Base-by-base conservation (phyloP, 2,888 invertebrate species). In the Tridacna crocea region DNA sequence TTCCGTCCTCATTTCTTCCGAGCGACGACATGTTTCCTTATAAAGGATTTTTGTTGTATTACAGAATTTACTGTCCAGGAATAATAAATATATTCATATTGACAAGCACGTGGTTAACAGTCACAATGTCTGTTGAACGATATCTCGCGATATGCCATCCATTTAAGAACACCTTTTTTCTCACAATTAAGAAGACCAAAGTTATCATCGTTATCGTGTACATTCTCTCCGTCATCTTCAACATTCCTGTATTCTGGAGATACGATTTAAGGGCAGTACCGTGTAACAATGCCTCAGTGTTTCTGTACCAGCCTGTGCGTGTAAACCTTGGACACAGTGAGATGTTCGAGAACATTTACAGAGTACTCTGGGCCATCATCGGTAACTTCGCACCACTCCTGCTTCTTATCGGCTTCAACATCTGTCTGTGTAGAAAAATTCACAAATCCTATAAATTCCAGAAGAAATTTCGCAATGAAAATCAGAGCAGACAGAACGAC, bases 81-180 rank as follows among this genome's bases (percentile, higher is more conserved):
- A 79, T 94, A 27, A 91, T 93, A 79, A 94, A 93, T 84, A 89
- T 92, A 17, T 93, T 94, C 77, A 90, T 94, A 95, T 96, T 97
- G 58, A 96, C 96, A n/a, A 97, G 97, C 77, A 97, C 97, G 3
- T 96, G 97, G 96, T 96, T 97, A 96, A 95, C 97, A 19, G 95
- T 97, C 75, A 96, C 96, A 15, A 95, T 97, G 88, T 97, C 97
- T 24, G 95, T 97, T 82, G 97, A 97, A 92, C 95, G 97, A 63
- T 97, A 96, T 94, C 96, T 97, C 51, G 96, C 97, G 82, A 96
- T 97, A 11, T 97, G 97, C 90, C 96, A 96, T 94, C 97, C 97
- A 4, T 96, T 96, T 8, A 96, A 96, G 88, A 95, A 96, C 22
- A 95, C 96, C 68, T 96, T 96, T 8, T 95, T 96, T 68, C 95